These are phyloP conservation scores for Oreotrochilus melanogaster DNA, from an alignment of 2,113 vertebrate species.

Conservation along the genomic window DNA sequence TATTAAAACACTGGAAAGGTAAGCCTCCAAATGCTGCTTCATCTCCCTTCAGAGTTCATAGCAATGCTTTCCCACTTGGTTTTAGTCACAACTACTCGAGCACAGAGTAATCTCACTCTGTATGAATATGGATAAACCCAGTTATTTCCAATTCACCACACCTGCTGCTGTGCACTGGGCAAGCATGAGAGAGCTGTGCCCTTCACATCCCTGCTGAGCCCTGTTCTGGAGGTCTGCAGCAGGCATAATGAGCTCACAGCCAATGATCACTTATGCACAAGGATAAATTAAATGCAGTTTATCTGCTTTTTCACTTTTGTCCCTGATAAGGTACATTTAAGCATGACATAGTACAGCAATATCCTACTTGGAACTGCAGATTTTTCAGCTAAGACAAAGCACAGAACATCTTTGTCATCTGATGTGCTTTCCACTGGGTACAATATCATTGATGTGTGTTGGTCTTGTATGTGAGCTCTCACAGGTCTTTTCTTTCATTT, in stretches of 20 bases:
- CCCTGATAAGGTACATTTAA: background rate
- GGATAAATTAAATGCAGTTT: rapidly evolving
- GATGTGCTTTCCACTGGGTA: background rate
- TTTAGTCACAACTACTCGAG: background rate
- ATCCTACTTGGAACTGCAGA: background rate
- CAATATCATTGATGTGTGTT: rapidly evolving
- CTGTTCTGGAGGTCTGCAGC: background rate
- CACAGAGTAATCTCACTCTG: background rate
- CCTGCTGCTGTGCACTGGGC: background rate
- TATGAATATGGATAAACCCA: background rate
- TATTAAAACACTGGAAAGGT: background rate
- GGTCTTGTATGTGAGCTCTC: background rate
- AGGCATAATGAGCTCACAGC: rapidly evolving
- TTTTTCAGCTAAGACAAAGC: background rate
- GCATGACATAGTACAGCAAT: background rate
- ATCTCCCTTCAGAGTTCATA: background rate
- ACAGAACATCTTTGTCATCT: background rate
- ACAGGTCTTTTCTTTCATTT: background rate
- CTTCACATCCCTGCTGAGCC: background rate
- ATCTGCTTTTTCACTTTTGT: background rate
- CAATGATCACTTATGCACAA: background rate
- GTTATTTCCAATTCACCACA: background rate
- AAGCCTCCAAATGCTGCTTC: background rate
- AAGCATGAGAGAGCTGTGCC: background rate
- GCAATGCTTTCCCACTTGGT: background rate